Percentiles rank a stretch among this genome's conserved stretches.
Conservation (phyloP, 2,888 invertebrate genomes). For the Liopterus haemorrhoidalis region DNA sequence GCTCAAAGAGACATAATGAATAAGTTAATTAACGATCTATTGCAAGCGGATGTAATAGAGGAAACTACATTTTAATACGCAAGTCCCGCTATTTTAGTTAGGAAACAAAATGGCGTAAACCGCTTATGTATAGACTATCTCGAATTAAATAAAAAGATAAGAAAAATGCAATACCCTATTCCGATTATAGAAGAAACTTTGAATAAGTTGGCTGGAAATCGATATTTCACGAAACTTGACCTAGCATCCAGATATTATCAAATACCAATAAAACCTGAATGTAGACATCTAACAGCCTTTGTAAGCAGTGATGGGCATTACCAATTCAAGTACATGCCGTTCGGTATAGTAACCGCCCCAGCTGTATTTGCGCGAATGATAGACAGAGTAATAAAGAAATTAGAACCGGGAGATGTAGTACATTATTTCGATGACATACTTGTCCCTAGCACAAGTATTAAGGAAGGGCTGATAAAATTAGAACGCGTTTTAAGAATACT, state of each 20-base stretch:
- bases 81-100: slow-evolving; percentile 20
- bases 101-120: slow-evolving; percentile 23
- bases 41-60: slow-evolving; percentile 20
- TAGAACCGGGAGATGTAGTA: slow-evolving; percentile 13
- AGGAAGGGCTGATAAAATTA: slow-evolving; percentile 29
- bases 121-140: slow-evolving; percentile 31
- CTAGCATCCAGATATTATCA: slow-evolving; percentile 32
- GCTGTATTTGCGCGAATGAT: slow-evolving; percentile 40
- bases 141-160: slow-evolving; percentile 31
- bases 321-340: slow-evolving; percentile 39
- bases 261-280: slow-evolving; percentile 29
- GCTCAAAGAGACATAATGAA: neutral
- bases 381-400: slow-evolving; percentile 7
- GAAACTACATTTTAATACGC: slow-evolving; percentile 28
- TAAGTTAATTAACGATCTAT: slow-evolving; percentile 20
- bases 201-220: slow-evolving; percentile 26
- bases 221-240: slow-evolving; percentile 32
- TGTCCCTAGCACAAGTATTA: slow-evolving; percentile 14
- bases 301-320: slow-evolving; percentile 34
- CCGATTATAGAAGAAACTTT: slow-evolving; percentile 32
- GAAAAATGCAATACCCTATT: slow-evolving; percentile 32
- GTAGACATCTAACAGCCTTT: slow-evolving; percentile 32
- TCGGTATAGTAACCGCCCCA: slow-evolving; percentile 39
- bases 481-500: slow-evolving; percentile 28
- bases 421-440: slow-evolving; percentile 31